phyloP scores from a whole-genome alignment of 1,140 invertebrate species.

The Hylaeus volcanicus region DNA sequence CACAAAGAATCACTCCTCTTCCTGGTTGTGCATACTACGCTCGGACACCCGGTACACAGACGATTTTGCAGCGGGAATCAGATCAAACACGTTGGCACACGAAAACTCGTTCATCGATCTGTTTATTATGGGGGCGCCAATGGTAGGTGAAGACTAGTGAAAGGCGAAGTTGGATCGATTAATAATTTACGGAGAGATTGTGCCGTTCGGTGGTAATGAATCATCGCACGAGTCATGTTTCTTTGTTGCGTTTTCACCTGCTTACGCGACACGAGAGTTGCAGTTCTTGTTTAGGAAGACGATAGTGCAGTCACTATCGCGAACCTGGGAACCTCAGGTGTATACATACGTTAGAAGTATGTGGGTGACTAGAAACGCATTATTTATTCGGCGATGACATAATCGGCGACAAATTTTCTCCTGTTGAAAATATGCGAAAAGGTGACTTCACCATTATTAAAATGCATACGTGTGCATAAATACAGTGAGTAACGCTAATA shows the following conservation, averaged over 20 bases:
- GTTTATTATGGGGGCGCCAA: neutral
- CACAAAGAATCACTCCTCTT: too few species aligned
- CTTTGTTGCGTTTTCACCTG: neutral
- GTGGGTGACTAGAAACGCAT: too few species aligned
- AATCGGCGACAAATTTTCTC: neutral
- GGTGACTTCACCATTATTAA: too few species aligned
- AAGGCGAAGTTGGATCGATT: neutral
- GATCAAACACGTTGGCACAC: conserved; percentile 25
- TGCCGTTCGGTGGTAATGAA: neutral
- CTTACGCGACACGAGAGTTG: neutral
- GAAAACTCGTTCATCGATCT: conserved; percentile 20
- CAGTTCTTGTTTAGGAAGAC: neutral
- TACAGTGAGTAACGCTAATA: too few species aligned
- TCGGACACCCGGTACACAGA: too few species aligned
- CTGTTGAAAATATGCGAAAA: neutral
- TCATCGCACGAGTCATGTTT: neutral
- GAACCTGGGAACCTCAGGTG: neutral
- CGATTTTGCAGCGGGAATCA: neutral
- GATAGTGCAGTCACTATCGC: neutral
- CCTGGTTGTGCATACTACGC: too few species aligned
- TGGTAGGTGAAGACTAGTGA: too few species aligned
- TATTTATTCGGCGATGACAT: neutral
- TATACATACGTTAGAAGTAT: neutral
- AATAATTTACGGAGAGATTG: neutral
- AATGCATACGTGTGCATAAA: too few species aligned